phyloP scores from a whole-genome alignment of 2,797 vertebrate genomes.

The Acropternis orthonyx region DNA sequence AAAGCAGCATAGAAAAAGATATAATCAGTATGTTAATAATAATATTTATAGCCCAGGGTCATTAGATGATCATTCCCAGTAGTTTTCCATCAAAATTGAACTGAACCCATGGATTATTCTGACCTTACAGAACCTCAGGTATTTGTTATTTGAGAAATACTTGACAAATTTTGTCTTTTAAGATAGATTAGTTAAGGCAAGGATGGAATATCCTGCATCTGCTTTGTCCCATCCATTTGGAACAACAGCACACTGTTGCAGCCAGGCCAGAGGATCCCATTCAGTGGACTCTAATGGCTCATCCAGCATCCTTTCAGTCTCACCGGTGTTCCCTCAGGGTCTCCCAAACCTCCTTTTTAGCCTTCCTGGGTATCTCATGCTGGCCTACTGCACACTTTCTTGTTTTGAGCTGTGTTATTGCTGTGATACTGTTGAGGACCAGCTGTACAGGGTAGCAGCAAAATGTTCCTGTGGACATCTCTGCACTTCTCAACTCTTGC shows the following conservation, averaged over 20 bases:
- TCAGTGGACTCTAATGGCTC: background rate
- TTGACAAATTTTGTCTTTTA: background rate
- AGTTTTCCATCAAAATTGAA: conserved; percentile 1
- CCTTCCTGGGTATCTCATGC: background rate
- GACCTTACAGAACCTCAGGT: background rate
- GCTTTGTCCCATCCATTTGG: background rate
- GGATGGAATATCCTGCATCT: background rate
- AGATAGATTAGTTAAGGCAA: background rate
- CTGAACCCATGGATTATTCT: background rate
- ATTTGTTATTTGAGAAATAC: background rate
- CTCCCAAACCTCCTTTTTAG: background rate
- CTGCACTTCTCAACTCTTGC: background rate
- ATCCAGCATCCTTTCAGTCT: background rate
- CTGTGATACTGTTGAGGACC: background rate
- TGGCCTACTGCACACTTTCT: background rate
- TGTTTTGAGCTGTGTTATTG: background rate
- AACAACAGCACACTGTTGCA: background rate
- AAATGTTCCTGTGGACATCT: background rate
- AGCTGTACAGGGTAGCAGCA: background rate
- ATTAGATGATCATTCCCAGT: conserved; percentile 26
- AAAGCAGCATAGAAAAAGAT: conserved; percentile 4
- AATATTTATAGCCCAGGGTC: conserved; percentile 30
- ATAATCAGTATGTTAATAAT: conserved; percentile 38
- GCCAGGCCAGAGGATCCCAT: background rate
- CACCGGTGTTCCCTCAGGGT: fast-evolving